A percentile compares a stretch with the other conserved stretches of the same genome.
Conservation (phyloP, 2,113 vertebrate species). For the Dasyurus viverrinus region DNA sequence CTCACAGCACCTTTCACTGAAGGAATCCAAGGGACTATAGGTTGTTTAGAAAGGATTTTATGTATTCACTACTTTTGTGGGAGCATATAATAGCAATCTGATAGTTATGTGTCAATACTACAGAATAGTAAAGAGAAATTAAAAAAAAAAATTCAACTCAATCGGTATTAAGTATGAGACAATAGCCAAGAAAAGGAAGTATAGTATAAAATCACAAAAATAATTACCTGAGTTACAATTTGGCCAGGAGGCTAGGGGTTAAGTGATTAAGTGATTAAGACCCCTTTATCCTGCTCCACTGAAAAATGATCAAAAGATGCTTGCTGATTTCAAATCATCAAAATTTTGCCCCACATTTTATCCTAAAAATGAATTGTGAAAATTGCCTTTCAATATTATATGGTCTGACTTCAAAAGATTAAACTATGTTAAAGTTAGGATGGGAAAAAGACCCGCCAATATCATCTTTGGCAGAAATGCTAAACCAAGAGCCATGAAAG, state of each 20-base stretch:
- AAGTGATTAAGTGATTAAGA: too few relatives aligned
- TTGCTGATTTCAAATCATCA: constrained; percentile 39
- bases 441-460: constrained; percentile 20
- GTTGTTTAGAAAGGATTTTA: neutral
- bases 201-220: constrained; percentile 22
- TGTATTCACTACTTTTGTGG: neutral
- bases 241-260: constrained; percentile 20
- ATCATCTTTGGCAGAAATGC: constrained; percentile 66
- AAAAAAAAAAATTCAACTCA: neutral
- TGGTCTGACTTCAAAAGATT: constrained; percentile 59
- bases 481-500: constrained; percentile 48
- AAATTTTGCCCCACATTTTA: constrained; percentile 28
- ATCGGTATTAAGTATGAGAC: neutral
- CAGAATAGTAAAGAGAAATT: constrained; percentile 1
- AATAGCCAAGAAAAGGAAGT: constrained; percentile 10
- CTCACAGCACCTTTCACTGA: neutral
- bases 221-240: constrained; percentile 71
- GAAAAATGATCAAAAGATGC: constrained; percentile 20
- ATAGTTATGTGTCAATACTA: neutral
- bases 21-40: constrained; percentile 34
- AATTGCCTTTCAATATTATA: constrained; percentile 49
- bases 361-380: constrained; percentile 27
- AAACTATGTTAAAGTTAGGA: constrained; percentile 36
- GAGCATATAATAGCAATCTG: neutral
- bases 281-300: constrained; percentile 23